Percentiles rank a stretch among this genome's conserved stretches.
These are phyloP conservation scores for Corythoichthys intestinalis DNA, from an alignment of 2,113 vertebrate genomes.

Conservation along the genomic window DNA sequence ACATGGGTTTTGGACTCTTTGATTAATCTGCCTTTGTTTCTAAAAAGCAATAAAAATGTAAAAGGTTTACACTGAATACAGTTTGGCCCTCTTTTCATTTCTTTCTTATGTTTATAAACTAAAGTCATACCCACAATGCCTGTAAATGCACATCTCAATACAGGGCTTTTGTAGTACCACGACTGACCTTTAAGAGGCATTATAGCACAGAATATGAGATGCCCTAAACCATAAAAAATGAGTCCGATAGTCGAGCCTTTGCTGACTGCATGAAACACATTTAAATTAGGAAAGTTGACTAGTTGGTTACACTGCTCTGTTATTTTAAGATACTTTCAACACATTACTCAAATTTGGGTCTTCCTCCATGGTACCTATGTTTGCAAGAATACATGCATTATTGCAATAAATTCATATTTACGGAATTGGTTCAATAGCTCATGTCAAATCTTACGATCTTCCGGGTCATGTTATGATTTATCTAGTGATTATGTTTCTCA, in stretches of 20 bases:
- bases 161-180: not conserved
- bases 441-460: not conserved
- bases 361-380: no score
- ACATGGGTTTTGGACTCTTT: constrained; percentile 83
- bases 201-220: not conserved
- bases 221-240: no score
- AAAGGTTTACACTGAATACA: constrained; percentile 53
- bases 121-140: not conserved
- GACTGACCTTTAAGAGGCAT: not conserved
- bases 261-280: no score
- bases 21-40: constrained; percentile 67
- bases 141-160: not conserved
- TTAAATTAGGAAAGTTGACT: no score
- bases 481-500: not conserved
- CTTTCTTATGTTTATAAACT: not conserved
- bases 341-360: no score
- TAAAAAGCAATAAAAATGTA: constrained; percentile 75
- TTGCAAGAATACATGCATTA: no score
- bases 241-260: no score
- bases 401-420: no score
- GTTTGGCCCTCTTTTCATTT: constrained; percentile 9
- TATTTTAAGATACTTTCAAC: no score
- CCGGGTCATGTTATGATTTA: not conserved
- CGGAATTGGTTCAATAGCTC: no score
- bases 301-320: no score